Evolutionary conservation across 92 coral and sea anemone species (phyloP), one percentile per base, ranked within the genome.

Genomic region (Pocillopora grandis): DNA sequence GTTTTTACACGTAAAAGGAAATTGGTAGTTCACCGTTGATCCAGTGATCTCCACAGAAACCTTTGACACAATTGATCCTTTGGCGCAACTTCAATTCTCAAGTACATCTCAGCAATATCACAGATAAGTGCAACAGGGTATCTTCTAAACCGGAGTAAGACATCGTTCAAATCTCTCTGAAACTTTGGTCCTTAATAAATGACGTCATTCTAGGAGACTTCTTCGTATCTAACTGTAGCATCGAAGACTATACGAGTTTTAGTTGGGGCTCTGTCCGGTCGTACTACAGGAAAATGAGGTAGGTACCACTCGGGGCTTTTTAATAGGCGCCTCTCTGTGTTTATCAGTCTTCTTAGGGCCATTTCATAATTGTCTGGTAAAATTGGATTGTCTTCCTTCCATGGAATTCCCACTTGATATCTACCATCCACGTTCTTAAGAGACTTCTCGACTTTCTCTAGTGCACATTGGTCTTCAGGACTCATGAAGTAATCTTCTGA

Each of bases 251-350:
- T 81, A 10, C 95, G 37, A 7, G 76, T 79, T 20, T 92, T 89
- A 2, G 90, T 88, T 10, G 95, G 85, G 19, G 87, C 35, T 62
- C 74, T 88, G 58, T 91, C 92, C 17, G 85, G 88, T 11, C 90
- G 72, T 10, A 81, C 75, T 13, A 91, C 87, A 19, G 92, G 88
- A 70, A 88, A 86, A 16, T 88, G 95, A 9, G 95, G 90, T 2
- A 91, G 61, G 62, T 85, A 91, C 94, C 94, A 91, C 72, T 88
- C 91, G 76, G 71, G 71, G 27, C 83, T 80, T 33, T 82, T 92
- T 36, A 69, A 35, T 82, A 93, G 77, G 37, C 90, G 76, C 78
- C 81, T 88, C 55, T 88, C 93, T 19, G 90, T 92, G 81, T 92
- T 92, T 16, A 82, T 85, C 78, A 92, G 76, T 66, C 93, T 73